phyloP scores from a whole-genome alignment of 2,113 vertebrate genomes.

The Muntiacus reevesi region DNA sequence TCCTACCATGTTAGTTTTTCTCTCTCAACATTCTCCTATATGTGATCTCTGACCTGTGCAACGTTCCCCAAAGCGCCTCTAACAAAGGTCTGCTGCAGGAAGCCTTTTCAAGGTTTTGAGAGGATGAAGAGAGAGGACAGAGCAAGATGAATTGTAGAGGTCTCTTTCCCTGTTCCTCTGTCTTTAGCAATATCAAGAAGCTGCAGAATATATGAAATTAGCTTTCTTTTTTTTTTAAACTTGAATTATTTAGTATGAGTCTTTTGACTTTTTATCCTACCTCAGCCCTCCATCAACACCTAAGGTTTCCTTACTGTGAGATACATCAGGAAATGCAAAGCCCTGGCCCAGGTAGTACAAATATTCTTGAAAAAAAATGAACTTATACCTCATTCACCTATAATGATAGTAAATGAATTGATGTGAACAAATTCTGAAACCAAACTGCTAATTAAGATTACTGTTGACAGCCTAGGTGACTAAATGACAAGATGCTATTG shows the following conservation, averaged over 20 bases:
- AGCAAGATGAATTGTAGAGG: neutral
- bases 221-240: neutral
- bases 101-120: neutral
- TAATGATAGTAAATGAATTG: neutral
- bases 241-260: neutral
- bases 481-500: neutral
- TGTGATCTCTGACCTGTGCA: neutral
- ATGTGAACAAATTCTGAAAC: neutral
- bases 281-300: neutral
- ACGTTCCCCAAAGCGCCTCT: rapidly evolving
- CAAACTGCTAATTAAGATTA: neutral
- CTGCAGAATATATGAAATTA: neutral
- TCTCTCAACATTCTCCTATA: neutral
- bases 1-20: neutral
- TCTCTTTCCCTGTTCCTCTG: neutral
- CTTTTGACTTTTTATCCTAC: neutral
- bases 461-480: neutral
- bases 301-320: neutral
- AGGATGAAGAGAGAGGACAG: neutral
- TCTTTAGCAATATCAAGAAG: neutral
- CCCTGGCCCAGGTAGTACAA: neutral
- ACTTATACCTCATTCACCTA: neutral
- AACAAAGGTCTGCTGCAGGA: neutral
- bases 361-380: neutral
- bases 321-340: neutral